Evolutionary conservation across 2,113 vertebrate genomes (phyloP).

Genomic region (Desmodus rotundus): DNA sequence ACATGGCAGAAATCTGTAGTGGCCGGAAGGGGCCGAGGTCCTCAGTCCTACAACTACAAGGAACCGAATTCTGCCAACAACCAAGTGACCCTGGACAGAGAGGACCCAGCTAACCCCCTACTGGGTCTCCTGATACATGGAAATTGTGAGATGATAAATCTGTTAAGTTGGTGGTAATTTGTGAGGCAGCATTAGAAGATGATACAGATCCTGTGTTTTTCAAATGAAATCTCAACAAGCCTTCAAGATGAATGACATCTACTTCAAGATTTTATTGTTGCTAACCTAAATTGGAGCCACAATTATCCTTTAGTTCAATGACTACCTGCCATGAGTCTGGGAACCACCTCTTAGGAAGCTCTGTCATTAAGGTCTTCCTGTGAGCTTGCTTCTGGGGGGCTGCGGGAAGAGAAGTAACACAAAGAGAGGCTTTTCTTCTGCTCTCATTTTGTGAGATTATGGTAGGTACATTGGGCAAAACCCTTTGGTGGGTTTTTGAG

Average conservation of each 20-base stretch:
- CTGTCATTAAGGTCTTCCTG: constrained; percentile 70
- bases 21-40: neutral
- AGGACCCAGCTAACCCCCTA: neutral
- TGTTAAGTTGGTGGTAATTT: neutral
- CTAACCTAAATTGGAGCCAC: constrained; percentile 74
- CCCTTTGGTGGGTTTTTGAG: constrained; percentile 64
- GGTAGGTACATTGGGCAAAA: constrained; percentile 57
- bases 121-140: neutral
- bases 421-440: constrained; percentile 59
- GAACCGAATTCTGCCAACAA: too few relatives aligned
- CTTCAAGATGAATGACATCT: constrained; percentile 70
- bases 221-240: constrained; percentile 72
- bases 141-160: neutral
- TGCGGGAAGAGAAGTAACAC: constrained; percentile 75
- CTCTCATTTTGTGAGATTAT: constrained; percentile 64
- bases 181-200: neutral
- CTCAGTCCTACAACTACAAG: neutral
- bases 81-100: neutral
- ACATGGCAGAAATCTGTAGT: neutral
- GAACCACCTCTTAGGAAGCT: constrained; percentile 67
- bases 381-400: constrained; percentile 65
- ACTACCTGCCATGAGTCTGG: constrained; percentile 68
- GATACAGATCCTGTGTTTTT: constrained; percentile 50
- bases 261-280: constrained; percentile 73
- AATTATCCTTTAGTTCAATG: constrained; percentile 52